These are phyloP conservation scores for Ctenochaetus hawaiiensis DNA, from an alignment of 2,797 vertebrate species.

Conservation along the genomic window DNA sequence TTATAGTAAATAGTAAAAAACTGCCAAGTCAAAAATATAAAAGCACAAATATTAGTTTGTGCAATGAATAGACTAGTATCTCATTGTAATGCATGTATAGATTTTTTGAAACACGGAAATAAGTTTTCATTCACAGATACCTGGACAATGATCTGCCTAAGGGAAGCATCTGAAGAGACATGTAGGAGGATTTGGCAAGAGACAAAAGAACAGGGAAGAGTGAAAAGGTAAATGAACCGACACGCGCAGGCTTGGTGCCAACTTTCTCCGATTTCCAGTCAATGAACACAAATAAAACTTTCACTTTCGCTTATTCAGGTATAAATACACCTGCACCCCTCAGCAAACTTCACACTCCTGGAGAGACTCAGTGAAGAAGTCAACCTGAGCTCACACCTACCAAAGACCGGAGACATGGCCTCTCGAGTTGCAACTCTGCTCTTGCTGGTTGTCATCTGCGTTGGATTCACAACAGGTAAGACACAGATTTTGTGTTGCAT, in stretches of 20 bases:
- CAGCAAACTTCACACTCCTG: conserved; percentile 19
- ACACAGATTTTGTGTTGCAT: not conserved
- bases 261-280: conserved; percentile 46
- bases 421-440: conserved; percentile 58
- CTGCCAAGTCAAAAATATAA: too few species aligned
- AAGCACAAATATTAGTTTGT: too few species aligned
- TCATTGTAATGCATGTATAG: not conserved
- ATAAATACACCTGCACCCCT: conserved; percentile 58
- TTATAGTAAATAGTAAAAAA: too few species aligned
- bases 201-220: not conserved
- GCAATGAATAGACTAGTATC: not conserved
- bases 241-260: not conserved
- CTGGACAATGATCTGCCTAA: not conserved
- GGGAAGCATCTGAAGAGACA: not conserved
- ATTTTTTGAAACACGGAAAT: not conserved
- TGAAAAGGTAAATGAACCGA: not conserved
- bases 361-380: conserved; percentile 19
- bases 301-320: conserved; percentile 51
- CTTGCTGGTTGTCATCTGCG: conserved; percentile 62
- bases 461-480: conserved; percentile 56
- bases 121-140: not conserved
- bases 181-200: not conserved
- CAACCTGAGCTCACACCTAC: conserved; percentile 7
- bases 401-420: conserved; percentile 55
- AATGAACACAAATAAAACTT: conserved; percentile 25